Conservation (phyloP, 2,113 vertebrate species). For the Callopanchax toddi region DNA sequence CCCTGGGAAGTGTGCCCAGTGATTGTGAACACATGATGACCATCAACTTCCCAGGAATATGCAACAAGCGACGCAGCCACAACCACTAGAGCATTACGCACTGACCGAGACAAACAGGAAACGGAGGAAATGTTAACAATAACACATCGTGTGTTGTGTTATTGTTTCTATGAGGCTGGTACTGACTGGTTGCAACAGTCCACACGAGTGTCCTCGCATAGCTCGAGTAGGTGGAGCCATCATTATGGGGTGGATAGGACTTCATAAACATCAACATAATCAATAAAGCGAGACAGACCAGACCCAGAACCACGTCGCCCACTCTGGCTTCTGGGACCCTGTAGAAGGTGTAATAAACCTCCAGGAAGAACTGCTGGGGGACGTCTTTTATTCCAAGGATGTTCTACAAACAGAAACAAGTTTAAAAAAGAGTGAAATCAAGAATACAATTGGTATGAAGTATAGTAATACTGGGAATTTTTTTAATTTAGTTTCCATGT, state of each 20-base stretch:
- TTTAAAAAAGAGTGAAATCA: too few relatives aligned
- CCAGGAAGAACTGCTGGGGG: slow-evolving; percentile 88
- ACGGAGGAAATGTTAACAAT: neutral
- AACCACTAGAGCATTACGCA: slow-evolving; percentile 90
- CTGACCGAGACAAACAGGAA: slow-evolving; percentile 55
- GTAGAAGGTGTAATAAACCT: slow-evolving; percentile 88
- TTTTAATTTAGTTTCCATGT: too few relatives aligned
- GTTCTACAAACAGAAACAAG: slow-evolving; percentile 78
- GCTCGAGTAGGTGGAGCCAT: slow-evolving; percentile 34
- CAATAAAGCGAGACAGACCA: slow-evolving; percentile 83
- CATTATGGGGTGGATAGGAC: slow-evolving; percentile 46
- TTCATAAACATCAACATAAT: slow-evolving; percentile 83
- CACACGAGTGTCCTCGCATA: slow-evolving; percentile 81
- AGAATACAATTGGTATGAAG: too few relatives aligned
- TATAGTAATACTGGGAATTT: too few relatives aligned
- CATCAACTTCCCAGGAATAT: slow-evolving; percentile 84
- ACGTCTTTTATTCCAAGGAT: slow-evolving; percentile 87
- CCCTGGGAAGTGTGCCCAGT: slow-evolving; percentile 85
- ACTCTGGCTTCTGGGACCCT: slow-evolving; percentile 84
- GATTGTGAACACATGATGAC: slow-evolving; percentile 83
- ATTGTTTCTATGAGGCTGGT: neutral
- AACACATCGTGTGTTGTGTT: neutral
- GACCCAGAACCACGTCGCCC: slow-evolving; percentile 86
- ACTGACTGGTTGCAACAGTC: slow-evolving; percentile 85
- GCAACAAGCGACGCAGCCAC: slow-evolving; percentile 86